Evolutionary conservation across 1,140 invertebrate genomes (phyloP).

Genomic region (Centruroides sculpturatus): DNA sequence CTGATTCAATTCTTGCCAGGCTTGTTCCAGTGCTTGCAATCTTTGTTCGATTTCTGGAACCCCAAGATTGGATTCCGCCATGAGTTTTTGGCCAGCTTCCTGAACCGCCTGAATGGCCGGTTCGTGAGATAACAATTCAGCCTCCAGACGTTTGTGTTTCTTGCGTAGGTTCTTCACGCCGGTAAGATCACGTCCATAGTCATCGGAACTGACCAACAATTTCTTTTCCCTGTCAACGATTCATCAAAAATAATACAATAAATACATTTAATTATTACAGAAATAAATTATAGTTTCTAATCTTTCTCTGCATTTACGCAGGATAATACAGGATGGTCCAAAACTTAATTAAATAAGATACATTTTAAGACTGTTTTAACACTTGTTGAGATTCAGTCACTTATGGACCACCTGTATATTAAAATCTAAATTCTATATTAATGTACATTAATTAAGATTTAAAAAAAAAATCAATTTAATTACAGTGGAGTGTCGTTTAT

Average conservation of each 20-base stretch:
- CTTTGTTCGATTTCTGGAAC: conserved; percentile 82
- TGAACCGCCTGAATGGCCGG: conserved; percentile 94
- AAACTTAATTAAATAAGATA: too few relatives aligned
- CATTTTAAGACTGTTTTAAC: too few relatives aligned
- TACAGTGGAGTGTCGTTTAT: too few relatives aligned
- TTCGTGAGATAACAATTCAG: conserved; percentile 88
- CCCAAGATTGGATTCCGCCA: conserved; percentile 92
- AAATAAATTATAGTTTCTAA: neutral
- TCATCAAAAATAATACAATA: neutral
- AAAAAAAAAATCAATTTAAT: too few relatives aligned
- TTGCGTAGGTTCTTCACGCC: conserved; percentile 96
- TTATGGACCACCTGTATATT: too few relatives aligned
- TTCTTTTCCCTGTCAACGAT: conserved; percentile 70
- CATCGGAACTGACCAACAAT: conserved; percentile 88
- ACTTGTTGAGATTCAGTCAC: too few relatives aligned
- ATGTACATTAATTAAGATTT: too few relatives aligned
- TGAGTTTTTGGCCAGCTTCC: conserved; percentile 88
- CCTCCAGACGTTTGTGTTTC: conserved; percentile 94
- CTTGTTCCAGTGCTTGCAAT: conserved; percentile 30
- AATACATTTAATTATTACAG: neutral
- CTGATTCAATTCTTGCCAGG: conserved; percentile 30
- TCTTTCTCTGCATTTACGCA: neutral
- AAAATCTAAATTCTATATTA: too few relatives aligned
- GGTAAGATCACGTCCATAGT: conserved; percentile 94
- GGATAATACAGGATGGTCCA: neutral